These are phyloP conservation scores for Phataginus tricuspis DNA, from an alignment of 2,797 vertebrate species.

Conservation along the genomic window DNA sequence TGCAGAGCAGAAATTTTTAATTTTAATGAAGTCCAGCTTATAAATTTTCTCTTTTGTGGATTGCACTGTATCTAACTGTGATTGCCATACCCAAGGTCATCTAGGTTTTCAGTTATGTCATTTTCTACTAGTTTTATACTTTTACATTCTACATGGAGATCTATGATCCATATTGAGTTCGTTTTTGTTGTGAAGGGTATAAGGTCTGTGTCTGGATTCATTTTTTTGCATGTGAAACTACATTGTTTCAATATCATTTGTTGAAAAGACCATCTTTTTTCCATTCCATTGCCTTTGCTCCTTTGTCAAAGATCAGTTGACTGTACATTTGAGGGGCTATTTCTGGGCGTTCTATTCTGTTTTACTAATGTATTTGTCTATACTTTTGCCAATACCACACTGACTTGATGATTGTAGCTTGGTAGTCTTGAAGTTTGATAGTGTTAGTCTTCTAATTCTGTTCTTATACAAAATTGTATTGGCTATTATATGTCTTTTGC, in stretches of 20 bases:
- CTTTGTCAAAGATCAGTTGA: neutral
- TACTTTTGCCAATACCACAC: neutral
- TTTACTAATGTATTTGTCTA: neutral
- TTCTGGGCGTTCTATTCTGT: neutral
- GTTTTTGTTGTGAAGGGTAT: neutral
- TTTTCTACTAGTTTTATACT: neutral
- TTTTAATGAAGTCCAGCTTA: neutral
- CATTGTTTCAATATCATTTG: neutral
- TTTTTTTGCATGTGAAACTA: neutral
- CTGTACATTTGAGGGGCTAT: neutral
- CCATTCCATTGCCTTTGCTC: neutral
- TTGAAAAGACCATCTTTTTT: neutral
- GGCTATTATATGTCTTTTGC: neutral
- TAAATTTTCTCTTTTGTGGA: neutral
- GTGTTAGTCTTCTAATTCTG: neutral
- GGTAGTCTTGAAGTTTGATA: neutral
- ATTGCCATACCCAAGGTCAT: neutral
- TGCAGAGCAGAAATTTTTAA: neutral
- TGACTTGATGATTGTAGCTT: neutral
- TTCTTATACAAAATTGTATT: neutral
- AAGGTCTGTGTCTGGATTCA: neutral
- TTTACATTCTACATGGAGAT: neutral
- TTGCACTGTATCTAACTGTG: neutral
- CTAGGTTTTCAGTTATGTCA: neutral
- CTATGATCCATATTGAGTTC: neutral